Conservation (phyloP, 2,888 invertebrate genomes). For the Adineta ricciae region DNA sequence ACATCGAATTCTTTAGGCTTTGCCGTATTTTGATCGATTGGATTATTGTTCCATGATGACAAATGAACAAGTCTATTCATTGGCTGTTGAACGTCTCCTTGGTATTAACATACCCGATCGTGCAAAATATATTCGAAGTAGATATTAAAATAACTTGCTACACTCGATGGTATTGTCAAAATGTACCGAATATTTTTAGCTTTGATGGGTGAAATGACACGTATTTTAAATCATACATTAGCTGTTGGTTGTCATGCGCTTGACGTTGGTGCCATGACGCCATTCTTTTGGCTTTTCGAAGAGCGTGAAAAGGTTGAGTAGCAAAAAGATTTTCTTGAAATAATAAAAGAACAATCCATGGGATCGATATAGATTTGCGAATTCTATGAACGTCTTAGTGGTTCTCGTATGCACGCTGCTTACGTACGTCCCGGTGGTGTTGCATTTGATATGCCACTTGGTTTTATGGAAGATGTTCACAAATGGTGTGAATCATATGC, state of each 20-base stretch:
- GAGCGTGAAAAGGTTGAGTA: conserved; percentile 71
- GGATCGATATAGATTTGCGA: conserved; percentile 71
- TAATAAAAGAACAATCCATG: conserved; percentile 26
- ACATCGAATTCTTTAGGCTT: conserved; percentile 55
- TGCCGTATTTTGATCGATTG: conserved; percentile 92
- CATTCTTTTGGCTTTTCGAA: conserved; percentile 98
- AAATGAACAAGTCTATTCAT: conserved; percentile 88
- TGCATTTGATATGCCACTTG: conserved; percentile 79
- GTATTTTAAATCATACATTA: conserved; percentile 93
- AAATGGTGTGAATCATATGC: conserved; percentile 54
- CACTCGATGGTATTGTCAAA: neutral
- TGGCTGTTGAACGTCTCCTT: conserved; percentile 87
- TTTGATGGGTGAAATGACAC: conserved; percentile 84
- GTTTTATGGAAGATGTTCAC: conserved; percentile 45
- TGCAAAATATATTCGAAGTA: conserved; percentile 90
- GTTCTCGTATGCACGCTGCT: conserved; percentile 96
- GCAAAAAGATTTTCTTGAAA: neutral
- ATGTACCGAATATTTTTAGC: conserved; percentile 57
- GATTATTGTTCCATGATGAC: conserved; percentile 99
- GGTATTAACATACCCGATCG: conserved; percentile 84
- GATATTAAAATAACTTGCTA: neutral
- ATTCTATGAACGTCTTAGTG: conserved; percentile 92
- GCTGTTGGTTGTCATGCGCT: conserved; percentile 88
- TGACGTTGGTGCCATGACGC: conserved; percentile 91
- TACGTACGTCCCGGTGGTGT: conserved; percentile 95